Base-by-base conservation (phyloP, 2,888 invertebrate species). In the Rhorus exstirpatorius region DNA sequence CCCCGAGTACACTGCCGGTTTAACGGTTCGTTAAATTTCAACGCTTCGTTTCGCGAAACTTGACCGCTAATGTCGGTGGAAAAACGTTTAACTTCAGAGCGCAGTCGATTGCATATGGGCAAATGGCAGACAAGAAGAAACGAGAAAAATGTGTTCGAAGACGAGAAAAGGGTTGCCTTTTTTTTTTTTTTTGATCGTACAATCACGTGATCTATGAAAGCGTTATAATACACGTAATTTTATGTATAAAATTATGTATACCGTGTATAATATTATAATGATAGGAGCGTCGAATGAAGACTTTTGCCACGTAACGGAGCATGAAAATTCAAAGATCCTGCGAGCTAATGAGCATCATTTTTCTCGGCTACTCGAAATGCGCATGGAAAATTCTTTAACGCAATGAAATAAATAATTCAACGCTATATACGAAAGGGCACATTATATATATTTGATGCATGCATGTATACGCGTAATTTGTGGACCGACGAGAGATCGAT, bases 21-120 rank as follows among this genome's bases (percentile, higher is more conserved):
- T 92, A 91, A 92, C 90, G 92, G 91, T 91, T 91, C 91, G 92
- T 91, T 92, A 89, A 70, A 87, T 88, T 87, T 87, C 82, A 88
- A 89, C 90, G 90, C 89, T 89, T 88, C 87, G 91, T 88, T 89
- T 86, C 84, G 77, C 81, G 83, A 87, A 88, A 86, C 85, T 86
- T 88, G 84, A 83, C 86, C 81, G 84, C 86, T 84, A 84, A 83
- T 85, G 83, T 80, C 46, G 44, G 44, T 14, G 76, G 21, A 21
- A 41, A 76, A 60, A 61, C 26, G 38, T 51, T 61, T 68, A 65
- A 83, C 60, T 82, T 31, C 31, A n/a, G n/a, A n/a, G n/a, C n/a
- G n/a, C n/a, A n/a, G n/a, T n/a, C n/a, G n/a, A n/a, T n/a, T n/a
- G n/a, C n/a, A n/a, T n/a, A n/a, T n/a, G n/a, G n/a, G n/a, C n/a